Evolutionary conservation across 2,888 invertebrate species (phyloP), one percentile per base, ranked within the genome.

Genomic region (Drosophila anomalipes): DNA sequence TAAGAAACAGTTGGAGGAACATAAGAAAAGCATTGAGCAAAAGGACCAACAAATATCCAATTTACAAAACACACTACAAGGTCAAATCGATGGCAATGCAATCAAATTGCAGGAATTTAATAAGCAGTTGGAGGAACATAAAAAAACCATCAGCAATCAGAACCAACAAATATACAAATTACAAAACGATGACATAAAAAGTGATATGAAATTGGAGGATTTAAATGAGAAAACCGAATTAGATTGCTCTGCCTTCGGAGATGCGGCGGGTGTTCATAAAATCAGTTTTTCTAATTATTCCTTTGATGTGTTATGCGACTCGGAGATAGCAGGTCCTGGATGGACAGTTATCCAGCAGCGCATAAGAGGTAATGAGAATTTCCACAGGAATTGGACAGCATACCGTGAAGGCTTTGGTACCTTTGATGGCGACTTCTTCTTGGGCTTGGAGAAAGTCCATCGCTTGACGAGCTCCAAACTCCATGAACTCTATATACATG

Each of bases 141-240:
- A 12, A 0, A 3, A 12, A 33, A 33, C 10, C 10, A 12, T 33
- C 16, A 16, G 16, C 2, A 5, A 16, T 16, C 16, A 37, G 2
- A 16, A 37, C 2, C 37, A 6, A 37, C 5, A 16, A 37, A 37
- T 37, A 37, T 37, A 16, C 6, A 37, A 44, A 22, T 0, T 22
- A 4, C 0, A n/a, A 4, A n/a, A n/a, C n/a, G 10, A 41, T 39
- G 6, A 6, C 37, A 16, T 16, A 16, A 16, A 37, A 37, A 5
- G 2, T 16, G 19, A 7, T 2, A 0, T n/a, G 9, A 1, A 19
- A 19, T 1, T 7, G 3, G 9, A 19, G 7, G 3, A 9, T 39
- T 7, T 30, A 7, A 7, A 35, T 16, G 3, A 19, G 19, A 35
- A 35, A 14, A 14, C 4, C 35, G 22, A 22, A 22, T 4, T 35